Evolutionary conservation across 1,140 invertebrate species (phyloP).

Genomic region (Brachionus plicatilis): DNA sequence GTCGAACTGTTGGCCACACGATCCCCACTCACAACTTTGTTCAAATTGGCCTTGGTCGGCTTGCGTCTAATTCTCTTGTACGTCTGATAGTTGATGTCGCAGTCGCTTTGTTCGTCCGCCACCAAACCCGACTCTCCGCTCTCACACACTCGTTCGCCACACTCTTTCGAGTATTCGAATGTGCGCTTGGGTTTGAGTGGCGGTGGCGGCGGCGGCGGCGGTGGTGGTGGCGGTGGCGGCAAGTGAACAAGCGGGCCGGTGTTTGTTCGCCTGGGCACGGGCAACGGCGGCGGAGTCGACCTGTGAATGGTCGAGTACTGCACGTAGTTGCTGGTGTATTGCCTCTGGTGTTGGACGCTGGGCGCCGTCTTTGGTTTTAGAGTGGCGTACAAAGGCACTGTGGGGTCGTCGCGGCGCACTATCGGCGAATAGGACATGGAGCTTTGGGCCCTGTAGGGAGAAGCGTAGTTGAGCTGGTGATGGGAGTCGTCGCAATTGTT

Average conservation of each 20-base stretch:
- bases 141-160: too few relatives aligned
- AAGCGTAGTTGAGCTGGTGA: neutral
- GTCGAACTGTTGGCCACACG: neutral
- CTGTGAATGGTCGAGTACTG: slow-evolving; percentile 1
- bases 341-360: neutral
- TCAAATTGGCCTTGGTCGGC: neutral
- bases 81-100: neutral
- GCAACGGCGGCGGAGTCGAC: neutral
- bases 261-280: neutral
- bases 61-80: neutral
- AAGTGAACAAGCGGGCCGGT: neutral
- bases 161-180: slow-evolving; percentile 18
- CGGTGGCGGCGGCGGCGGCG: slow-evolving; percentile 1
- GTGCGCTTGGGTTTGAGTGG: slow-evolving; percentile 30
- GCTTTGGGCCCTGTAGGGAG: neutral
- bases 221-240: neutral
- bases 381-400: slow-evolving; percentile 21
- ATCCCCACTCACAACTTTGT: neutral
- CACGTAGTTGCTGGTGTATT: neutral
- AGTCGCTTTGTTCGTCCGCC: neutral
- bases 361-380: neutral
- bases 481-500: neutral
- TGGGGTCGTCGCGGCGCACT: slow-evolving; percentile 28
- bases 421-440: neutral
- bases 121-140: neutral